Evolutionary conservation across 2,113 vertebrate species (phyloP).

Genomic region (Halcyon malimbica): DNA sequence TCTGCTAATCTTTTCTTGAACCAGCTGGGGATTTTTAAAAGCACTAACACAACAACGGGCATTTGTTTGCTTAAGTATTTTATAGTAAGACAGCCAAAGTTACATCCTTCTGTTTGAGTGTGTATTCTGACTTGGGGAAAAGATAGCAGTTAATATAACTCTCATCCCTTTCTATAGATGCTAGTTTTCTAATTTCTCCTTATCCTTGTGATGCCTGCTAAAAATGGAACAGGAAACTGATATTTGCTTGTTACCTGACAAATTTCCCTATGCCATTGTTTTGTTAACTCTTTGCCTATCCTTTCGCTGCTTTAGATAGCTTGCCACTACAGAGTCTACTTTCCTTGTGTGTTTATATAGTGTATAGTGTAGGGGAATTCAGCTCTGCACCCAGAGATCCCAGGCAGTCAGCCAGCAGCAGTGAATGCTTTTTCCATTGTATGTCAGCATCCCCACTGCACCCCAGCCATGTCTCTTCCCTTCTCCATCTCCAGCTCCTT

Average conservation of each 20-base stretch:
- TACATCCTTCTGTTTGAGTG: neutral
- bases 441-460: neutral
- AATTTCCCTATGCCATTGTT: neutral
- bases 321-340: accelerated
- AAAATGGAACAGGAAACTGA: neutral
- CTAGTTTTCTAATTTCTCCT: neutral
- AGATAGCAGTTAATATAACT: neutral
- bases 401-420: neutral
- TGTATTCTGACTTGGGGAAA: neutral
- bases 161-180: neutral
- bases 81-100: neutral
- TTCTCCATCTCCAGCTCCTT: neutral
- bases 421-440: neutral
- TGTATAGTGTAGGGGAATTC: neutral
- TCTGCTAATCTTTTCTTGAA: neutral
- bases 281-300: neutral
- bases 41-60: neutral
- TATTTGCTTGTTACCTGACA: neutral
- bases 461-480: accelerated
- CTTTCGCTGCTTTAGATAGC: neutral
- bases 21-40: neutral
- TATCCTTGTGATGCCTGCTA: neutral
- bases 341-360: neutral
- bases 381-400: neutral
- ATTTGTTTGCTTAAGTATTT: neutral